phyloP scores from a whole-genome alignment of 2,113 vertebrate genomes.

The Bubo bubo region DNA sequence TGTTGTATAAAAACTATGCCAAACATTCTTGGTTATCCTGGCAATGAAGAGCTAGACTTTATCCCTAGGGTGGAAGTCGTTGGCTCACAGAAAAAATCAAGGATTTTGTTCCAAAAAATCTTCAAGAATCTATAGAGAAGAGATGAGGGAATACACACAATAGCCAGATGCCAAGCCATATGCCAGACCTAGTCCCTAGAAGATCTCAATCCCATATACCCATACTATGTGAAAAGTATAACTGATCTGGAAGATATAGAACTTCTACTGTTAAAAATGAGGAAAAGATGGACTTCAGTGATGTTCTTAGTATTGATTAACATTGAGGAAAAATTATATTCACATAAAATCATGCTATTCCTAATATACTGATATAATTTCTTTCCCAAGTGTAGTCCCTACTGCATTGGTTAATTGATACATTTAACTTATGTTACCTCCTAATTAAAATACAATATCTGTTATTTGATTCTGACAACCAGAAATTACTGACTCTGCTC shows the following conservation, averaged over 20 bases:
- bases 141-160: background rate
- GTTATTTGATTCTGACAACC: background rate
- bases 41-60: background rate
- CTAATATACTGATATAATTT: background rate
- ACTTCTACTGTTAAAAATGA: background rate
- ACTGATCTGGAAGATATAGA: background rate
- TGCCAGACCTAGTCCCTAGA: background rate
- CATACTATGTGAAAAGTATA: background rate
- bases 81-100: slow-evolving; percentile 13
- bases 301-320: background rate
- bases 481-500: background rate
- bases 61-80: background rate
- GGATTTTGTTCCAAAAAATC: slow-evolving; percentile 8
- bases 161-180: background rate
- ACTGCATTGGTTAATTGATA: background rate
- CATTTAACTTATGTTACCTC: background rate
- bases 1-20: background rate
- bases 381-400: background rate
- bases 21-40: background rate
- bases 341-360: background rate
- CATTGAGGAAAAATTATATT: background rate
- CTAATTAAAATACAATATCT: background rate
- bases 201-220: background rate
- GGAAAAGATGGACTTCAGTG: background rate
- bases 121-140: background rate